phyloP scores from a whole-genome alignment of 2,888 invertebrate genomes.

The Drosophila putrida region DNA sequence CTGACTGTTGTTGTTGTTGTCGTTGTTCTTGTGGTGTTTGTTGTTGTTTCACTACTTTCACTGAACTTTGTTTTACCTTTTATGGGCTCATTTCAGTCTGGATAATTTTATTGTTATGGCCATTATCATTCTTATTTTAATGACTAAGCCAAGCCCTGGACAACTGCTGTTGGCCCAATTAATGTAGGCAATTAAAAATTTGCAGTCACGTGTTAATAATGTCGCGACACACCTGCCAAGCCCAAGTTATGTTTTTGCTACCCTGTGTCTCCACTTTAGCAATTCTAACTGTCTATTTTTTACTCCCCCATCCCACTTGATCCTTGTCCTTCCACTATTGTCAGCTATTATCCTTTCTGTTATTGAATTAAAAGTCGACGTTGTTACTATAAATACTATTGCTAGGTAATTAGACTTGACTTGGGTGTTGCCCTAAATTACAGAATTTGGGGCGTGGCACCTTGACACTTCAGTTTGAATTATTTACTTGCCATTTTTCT shows the following conservation, averaged over 20 bases:
- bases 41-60: conserved; percentile 50
- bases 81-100: conserved; percentile 31
- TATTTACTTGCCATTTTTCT: background rate
- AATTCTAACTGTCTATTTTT: conserved; percentile 31
- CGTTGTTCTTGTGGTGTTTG: conserved; percentile 8
- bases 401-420: conserved; percentile 43
- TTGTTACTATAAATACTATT: conserved; percentile 16
- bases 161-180: conserved; percentile 50
- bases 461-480: background rate
- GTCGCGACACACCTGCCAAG: conserved; percentile 57
- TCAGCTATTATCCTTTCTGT: conserved; percentile 32
- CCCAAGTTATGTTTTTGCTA: conserved; percentile 11
- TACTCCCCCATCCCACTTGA: background rate
- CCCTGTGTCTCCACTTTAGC: conserved; percentile 4
- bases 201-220: conserved; percentile 75
- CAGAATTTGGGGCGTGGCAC: conserved; percentile 23
- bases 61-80: conserved; percentile 36
- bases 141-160: conserved; percentile 44
- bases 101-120: conserved; percentile 59
- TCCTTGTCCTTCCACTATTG: conserved; percentile 18
- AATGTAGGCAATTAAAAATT: conserved; percentile 70
- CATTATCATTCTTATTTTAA: conserved; percentile 68
- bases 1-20: background rate
- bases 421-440: conserved; percentile 18
- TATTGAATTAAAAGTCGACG: conserved; percentile 9